Conservation (phyloP, 2,113 vertebrate genomes). For the Danionella cerebrum region DNA sequence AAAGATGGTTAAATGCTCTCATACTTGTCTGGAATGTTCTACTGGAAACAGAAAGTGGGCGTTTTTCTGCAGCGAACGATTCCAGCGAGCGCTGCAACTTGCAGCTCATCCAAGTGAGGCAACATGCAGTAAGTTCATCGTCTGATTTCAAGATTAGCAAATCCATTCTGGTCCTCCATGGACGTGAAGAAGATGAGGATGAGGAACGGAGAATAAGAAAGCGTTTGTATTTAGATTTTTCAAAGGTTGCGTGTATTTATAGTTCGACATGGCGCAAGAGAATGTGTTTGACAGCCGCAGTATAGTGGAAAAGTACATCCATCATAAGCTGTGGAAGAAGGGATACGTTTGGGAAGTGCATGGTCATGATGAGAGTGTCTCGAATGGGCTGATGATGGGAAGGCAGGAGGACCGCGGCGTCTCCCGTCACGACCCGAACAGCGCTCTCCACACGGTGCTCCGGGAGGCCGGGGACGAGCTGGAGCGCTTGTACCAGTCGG, state of each 20-base stretch:
- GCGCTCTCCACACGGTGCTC: conserved; percentile 75
- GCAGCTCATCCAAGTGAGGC: conserved; percentile 13
- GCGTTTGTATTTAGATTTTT: background rate
- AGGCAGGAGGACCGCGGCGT: conserved; percentile 39
- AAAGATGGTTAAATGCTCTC: background rate
- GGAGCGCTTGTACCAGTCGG: conserved; percentile 81
- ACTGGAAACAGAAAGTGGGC: conserved; percentile 27
- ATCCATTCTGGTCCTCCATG: background rate
- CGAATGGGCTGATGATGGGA: conserved; percentile 43
- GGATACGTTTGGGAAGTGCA: conserved; percentile 54
- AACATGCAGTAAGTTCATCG: conserved; percentile 7
- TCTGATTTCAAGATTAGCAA: background rate
- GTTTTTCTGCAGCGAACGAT: conserved; percentile 19
- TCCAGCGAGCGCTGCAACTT: conserved; percentile 2
- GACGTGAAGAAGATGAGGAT: background rate
- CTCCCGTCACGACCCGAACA: conserved; percentile 45
- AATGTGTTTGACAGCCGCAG: conserved; percentile 45
- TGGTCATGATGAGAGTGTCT: conserved; percentile 25
- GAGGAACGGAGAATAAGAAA: background rate
- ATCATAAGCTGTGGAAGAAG: conserved; percentile 64
- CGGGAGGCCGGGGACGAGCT: conserved; percentile 89
- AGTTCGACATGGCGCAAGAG: conserved; percentile 58
- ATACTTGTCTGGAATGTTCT: conserved; percentile 7
- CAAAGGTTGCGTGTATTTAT: background rate
- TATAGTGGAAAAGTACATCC: conserved; percentile 67